Evolutionary conservation across 2,888 invertebrate genomes (phyloP).

Genomic region (Cosmopolites sordidus): DNA sequence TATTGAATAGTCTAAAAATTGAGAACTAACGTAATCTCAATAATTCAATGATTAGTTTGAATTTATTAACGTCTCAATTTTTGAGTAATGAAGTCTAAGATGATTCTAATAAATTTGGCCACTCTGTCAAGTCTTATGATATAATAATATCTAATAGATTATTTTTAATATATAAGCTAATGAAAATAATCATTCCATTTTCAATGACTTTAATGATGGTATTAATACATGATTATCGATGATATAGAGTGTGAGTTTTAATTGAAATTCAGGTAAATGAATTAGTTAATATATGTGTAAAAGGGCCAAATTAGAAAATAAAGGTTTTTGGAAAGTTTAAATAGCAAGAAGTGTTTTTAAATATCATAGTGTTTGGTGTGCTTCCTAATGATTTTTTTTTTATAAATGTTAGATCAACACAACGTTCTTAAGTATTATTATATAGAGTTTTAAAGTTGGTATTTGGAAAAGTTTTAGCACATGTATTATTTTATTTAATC

Average conservation of each 20-base stretch:
- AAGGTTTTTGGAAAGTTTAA: background rate
- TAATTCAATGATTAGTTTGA: too few species aligned
- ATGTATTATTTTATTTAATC: too few species aligned
- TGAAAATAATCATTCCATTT: constrained; percentile 19
- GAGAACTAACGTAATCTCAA: too few species aligned
- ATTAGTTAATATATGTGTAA: background rate
- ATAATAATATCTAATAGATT: constrained; percentile 9
- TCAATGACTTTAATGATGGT: constrained; percentile 9
- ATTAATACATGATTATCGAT: background rate
- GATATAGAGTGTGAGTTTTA: too few species aligned
- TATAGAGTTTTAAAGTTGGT: too few species aligned
- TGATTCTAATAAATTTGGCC: constrained; percentile 3
- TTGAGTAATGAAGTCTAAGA: too few species aligned
- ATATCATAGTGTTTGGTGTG: background rate
- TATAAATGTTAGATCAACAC: too few species aligned
- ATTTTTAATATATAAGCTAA: background rate
- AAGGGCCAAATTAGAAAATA: constrained; percentile 1
- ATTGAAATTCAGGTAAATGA: too few species aligned
- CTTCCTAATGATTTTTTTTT: background rate
- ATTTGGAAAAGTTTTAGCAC: too few species aligned
- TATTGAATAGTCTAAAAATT: too few species aligned
- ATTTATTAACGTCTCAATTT: too few species aligned
- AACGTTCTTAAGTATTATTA: too few species aligned
- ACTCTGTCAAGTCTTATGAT: constrained; percentile 14
- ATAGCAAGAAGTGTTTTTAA: background rate